These are phyloP conservation scores for Lepas anatifera DNA, from an alignment of 2,888 invertebrate genomes.

Conservation along the genomic window DNA sequence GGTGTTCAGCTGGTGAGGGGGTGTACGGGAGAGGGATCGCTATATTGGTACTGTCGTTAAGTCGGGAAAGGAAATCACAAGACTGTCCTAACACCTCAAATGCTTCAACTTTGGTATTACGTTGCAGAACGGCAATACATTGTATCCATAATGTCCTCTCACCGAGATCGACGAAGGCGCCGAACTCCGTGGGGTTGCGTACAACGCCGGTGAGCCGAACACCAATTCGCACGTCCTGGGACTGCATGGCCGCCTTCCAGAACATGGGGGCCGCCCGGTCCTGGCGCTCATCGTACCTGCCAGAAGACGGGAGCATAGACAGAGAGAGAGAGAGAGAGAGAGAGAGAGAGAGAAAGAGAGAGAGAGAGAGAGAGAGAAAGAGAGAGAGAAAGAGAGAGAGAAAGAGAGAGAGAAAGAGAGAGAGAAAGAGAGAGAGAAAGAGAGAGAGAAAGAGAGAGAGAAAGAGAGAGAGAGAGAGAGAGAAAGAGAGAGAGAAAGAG, in stretches of 20 bases:
- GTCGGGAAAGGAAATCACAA: no score
- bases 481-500: neutral
- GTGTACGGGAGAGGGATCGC: no score
- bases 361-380: neutral
- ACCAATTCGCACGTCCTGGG: neutral
- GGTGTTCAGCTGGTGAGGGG: no score
- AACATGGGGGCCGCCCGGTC: neutral
- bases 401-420: neutral
- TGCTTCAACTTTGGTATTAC: no score
- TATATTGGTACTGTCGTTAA: no score
- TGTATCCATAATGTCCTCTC: no score
- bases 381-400: neutral
- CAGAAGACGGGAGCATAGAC: no score
- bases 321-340: neutral
- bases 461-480: neutral
- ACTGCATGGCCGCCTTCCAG: neutral
- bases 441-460: neutral
- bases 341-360: neutral
- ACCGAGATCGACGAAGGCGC: slow-evolving; percentile 65
- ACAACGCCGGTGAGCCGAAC: slow-evolving; percentile 51
- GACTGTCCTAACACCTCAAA: no score
- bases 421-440: neutral
- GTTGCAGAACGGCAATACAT: no score
- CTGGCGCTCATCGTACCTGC: neutral
- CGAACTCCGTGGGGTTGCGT: slow-evolving; percentile 75